Evolutionary conservation across 2,888 invertebrate genomes (phyloP), one percentile per base, ranked within the genome.

Genomic region (Apodemia mormo): DNA sequence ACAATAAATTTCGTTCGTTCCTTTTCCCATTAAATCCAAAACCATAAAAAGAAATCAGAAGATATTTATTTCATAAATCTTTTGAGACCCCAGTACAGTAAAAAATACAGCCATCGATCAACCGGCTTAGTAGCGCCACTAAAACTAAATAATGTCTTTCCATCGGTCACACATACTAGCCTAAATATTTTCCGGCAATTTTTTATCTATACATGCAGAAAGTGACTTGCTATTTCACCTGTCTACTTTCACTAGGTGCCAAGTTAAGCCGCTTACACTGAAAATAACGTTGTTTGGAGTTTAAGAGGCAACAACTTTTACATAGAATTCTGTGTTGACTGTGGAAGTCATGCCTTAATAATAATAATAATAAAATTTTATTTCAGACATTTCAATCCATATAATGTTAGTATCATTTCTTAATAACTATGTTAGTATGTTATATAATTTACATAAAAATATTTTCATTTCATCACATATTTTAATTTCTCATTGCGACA

Each of bases 141-240:
- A 64, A 64, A 64, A 64, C 61, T 64, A 64, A 64, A 64, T 64
- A 64, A 64, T 64, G 61, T 64, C 61, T 8, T 37, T 61, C 37
- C 61, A 64, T 64, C 33, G 61, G 61, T 61, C 61, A 37, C 61
- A 61, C 61, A 33, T 64, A 33, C 33, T 64, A 8, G 33, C 4
- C 40, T n/a, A 52, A 61, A 70, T 58, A 61, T 70, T 66, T 45
- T 66, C 37, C 12, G 33, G 33, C n/a, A 6, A 65, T 8, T 64
- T 70, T 70, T 33, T 66, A 66, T 67, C 70, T 67, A 67, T 66
- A 65, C 61, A 30, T 56, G 66, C 58, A 70, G 65, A 33, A 67
- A 65, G 79, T 72, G 76, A 74, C 79, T 80, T 77, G 79, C 79
- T 78, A 69, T 72, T 80, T 84, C 83, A 81, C 85, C 84, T 87